These are phyloP conservation scores for Perizoma affinitatum DNA, from an alignment of 2,888 invertebrate genomes.

Conservation along the genomic window DNA sequence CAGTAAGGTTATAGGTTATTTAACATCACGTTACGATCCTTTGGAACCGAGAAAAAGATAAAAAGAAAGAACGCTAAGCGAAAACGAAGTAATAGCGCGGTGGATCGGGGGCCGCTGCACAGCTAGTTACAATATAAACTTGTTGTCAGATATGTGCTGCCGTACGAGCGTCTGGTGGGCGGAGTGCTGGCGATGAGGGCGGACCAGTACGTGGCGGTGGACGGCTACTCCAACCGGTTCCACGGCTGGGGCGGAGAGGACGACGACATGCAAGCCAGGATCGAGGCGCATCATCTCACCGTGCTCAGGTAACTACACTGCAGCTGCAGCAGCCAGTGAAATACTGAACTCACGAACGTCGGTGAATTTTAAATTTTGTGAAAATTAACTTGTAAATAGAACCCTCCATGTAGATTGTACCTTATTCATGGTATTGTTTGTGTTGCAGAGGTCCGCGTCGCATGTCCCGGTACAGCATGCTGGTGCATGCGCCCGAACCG, in stretches of 20 bases:
- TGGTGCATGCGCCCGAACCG: slow-evolving; percentile 60
- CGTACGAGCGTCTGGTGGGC: slow-evolving; percentile 60
- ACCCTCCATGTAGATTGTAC: no score
- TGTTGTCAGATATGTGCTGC: slow-evolving; percentile 43
- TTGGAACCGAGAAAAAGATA: no score
- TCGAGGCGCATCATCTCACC: slow-evolving; percentile 49
- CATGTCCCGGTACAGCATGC: slow-evolving; percentile 73
- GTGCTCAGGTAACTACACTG: slow-evolving; percentile 53
- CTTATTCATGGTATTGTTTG: no score
- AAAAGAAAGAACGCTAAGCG: no score
- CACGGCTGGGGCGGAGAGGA: slow-evolving; percentile 79
- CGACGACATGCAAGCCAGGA: slow-evolving; percentile 66
- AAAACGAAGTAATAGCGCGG: no score
- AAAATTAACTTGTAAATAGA: no score
- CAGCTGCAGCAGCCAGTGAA: not conserved
- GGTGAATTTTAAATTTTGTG: no score
- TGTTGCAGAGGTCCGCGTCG: slow-evolving; percentile 57
- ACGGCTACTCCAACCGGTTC: slow-evolving; percentile 74
- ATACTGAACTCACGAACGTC: no score
- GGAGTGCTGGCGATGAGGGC: slow-evolving; percentile 69
- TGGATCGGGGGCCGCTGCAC: no score
- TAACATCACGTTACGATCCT: no score
- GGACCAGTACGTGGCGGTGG: slow-evolving; percentile 58
- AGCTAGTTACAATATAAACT: no score
- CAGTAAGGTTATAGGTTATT: no score